These are phyloP conservation scores for Callitettix versicolor DNA, from an alignment of 1,140 invertebrate genomes.

Conservation along the genomic window DNA sequence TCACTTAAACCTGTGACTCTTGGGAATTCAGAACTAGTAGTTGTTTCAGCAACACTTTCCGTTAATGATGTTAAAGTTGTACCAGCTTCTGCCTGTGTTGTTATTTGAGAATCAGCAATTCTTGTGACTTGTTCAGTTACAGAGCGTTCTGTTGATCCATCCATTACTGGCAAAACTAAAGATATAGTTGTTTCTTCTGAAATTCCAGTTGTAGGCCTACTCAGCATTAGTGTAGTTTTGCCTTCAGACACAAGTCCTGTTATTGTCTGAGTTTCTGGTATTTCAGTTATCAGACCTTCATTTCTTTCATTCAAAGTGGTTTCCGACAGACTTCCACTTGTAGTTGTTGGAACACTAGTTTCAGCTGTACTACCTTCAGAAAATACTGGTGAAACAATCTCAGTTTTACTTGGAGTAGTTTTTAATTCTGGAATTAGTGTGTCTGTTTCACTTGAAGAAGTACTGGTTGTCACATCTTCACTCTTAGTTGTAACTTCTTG, in stretches of 20 bases:
- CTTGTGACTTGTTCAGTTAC: neutral
- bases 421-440: neutral
- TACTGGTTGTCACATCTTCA: neutral
- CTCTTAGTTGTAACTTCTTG: neutral
- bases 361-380: neutral
- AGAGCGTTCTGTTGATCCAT: neutral
- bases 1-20: too few relatives aligned
- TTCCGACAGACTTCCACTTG: constrained; percentile 1
- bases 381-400: neutral
- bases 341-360: neutral
- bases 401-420: neutral
- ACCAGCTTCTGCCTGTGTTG: constrained; percentile 7
- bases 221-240: neutral
- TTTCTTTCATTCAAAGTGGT: too few relatives aligned
- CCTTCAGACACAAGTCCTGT: too few relatives aligned
- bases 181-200: neutral
- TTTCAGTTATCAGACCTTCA: too few relatives aligned
- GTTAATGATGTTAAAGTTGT: neutral
- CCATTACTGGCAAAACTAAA: neutral
- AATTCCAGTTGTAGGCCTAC: neutral
- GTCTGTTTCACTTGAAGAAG: neutral
- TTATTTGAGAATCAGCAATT: too few relatives aligned
- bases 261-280: too few relatives aligned
- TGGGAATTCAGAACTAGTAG: constrained; percentile 3
- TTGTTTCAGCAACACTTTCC: constrained; percentile 1